Evolutionary conservation across 2,888 invertebrate species (phyloP), one percentile per base, ranked within the genome.

Genomic region (Adineta ricciae): DNA sequence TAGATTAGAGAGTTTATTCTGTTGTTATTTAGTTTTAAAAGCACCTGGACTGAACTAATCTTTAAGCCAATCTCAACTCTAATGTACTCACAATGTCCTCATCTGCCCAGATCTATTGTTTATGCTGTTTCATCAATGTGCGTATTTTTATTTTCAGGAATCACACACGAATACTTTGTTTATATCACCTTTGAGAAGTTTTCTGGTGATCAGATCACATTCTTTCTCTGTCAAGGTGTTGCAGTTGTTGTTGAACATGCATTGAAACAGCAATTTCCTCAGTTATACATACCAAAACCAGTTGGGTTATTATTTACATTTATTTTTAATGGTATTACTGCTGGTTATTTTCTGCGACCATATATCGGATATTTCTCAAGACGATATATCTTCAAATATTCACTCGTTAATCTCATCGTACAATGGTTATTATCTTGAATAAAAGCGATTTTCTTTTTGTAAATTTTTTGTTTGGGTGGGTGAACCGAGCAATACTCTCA

Each of bases 251-350:
- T 78, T 41, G 78, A 78, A n/a, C 8, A 41, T 41, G 11, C n/a
- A 1, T 19, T 78, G 2, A 78, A 78, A 78, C 41, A 11, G 24
- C 24, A 78, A 5, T 38, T 78, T 38, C 21, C 21, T 1, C 5
- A 14, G 1, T 16, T 64, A 0, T 19, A 64, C 27, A 78, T 78
- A 2, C 41, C 78, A 38, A 78, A 78, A 38, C 19, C 24, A 14
- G 2, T 78, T 5, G 41, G 78, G 3, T 78, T 41, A 24, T 2
- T 78, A 24, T n/a, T 78, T 0, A 78, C 78, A 38, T 78, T 78
- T 41, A 38, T 78, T 41, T 78, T 78, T 78, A 78, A 78, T 78
- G 78, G 78, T 78, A 38, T 78, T 1, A 78, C 78, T 24, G 78
- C 41, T 14, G 19, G 38, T n/a, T 78, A 78, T 78, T 78, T 78